Base-by-base conservation (phyloP, 2,888 invertebrate species). In the Alviniconcha strummeri region DNA sequence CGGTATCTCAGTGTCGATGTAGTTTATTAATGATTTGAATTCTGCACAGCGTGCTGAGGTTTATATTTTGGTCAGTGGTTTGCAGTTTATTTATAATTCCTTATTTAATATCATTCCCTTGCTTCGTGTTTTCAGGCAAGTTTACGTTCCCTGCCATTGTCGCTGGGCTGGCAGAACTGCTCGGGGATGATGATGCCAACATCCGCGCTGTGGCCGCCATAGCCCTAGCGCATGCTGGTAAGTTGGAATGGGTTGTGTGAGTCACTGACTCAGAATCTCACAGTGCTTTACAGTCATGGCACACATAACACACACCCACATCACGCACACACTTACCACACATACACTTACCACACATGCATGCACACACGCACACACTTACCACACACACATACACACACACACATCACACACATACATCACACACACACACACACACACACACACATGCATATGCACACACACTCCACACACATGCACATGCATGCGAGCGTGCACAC, bases 211-310 rank as follows among this genome's bases (percentile, higher is more conserved):
- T 92, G 54, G 90, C 92, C 5, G 90, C 90, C 2, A 88, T 92
- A 72, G 91, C 91, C n/a, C 85, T 92, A 11, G 91, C 90, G 6
- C 90, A 90, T 84, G 88, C 92, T 86, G 90, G 91, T 91, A 80
- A 79, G 84, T 83, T 77, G n/a, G 67, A 67, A 67, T 5, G 36
- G 36, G 36, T 36, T 36, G 36, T 71, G 71, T 1, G 11, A 15
- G 3, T 69, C 36, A 3, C 36, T 36, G 36, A 36, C 36, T 36
- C 36, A 36, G 36, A 36, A 36, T 36, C 36, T 36, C 36, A 36
- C 1, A 36, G 36, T 36, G 36, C 36, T 36, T 36, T 0, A 36
- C 36, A 36, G 3, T 36, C 36, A 36, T 36, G 36, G 36, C 36
- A 36, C 36, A 36, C 36, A 3, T 36, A 36, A 36, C 36, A 36